These are phyloP conservation scores for Phrynocephalus guinanensis DNA, from an alignment of 2,797 vertebrate species.

Conservation along the genomic window DNA sequence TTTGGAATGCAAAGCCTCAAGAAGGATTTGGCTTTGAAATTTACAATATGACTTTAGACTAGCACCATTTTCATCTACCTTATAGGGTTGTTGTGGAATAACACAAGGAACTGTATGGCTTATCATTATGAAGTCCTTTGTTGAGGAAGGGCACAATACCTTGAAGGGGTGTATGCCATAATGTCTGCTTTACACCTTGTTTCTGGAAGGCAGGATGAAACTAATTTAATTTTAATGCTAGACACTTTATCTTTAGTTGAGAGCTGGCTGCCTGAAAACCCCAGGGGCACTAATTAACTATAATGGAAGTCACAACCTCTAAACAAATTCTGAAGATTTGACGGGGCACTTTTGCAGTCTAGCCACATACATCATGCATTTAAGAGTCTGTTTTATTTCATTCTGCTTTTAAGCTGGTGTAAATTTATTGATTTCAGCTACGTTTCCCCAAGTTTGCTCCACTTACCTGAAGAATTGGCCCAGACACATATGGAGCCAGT, in stretches of 20 bases:
- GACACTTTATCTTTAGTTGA: slow-evolving; percentile 27
- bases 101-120: background rate
- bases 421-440: slow-evolving; percentile 30
- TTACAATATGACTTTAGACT: background rate
- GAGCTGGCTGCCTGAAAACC: slow-evolving; percentile 27
- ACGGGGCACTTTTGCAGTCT: slow-evolving; percentile 37
- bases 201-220: slow-evolving; percentile 3
- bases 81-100: slow-evolving; percentile 3
- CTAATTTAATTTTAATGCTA: slow-evolving; percentile 42
- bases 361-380: slow-evolving; percentile 35
- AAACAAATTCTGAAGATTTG: slow-evolving; percentile 38
- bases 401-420: slow-evolving; percentile 20
- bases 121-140: background rate
- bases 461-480: background rate
- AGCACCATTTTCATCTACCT: background rate
- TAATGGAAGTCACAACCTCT: slow-evolving; percentile 37
- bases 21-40: background rate
- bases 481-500: background rate
- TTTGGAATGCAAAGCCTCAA: background rate
- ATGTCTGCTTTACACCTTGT: slow-evolving; percentile 11
- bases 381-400: slow-evolving; percentile 34
- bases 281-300: slow-evolving; percentile 34
- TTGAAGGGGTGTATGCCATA: background rate
- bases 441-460: slow-evolving; percentile 1
- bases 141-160: background rate